Conservation (phyloP, 1,140 invertebrate species). For the Helicoverpa zea region DNA sequence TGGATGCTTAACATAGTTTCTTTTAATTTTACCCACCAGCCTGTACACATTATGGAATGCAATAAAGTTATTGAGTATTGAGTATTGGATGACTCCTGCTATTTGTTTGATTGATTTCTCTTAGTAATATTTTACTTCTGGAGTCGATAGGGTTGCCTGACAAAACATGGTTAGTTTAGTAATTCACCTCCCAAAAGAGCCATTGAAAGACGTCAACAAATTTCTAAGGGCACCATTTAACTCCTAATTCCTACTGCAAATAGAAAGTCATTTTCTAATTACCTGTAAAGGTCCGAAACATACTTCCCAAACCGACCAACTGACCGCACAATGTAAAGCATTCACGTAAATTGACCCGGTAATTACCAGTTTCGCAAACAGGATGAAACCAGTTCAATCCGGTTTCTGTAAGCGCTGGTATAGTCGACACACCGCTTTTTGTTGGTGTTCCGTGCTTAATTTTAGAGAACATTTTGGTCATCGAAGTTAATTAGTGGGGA, state of each 20-base stretch:
- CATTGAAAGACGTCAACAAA: background rate
- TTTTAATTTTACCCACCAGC: too few species aligned
- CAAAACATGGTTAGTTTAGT: background rate
- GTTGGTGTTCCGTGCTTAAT: background rate
- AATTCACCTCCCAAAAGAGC: background rate
- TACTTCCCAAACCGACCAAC: conserved; percentile 1
- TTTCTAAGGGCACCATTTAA: background rate
- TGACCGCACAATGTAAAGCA: conserved; percentile 42
- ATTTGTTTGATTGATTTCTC: too few species aligned
- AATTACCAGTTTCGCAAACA: conserved; percentile 52
- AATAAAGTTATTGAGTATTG: too few species aligned
- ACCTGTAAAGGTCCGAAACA: conserved; percentile 17
- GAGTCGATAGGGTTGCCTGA: too few species aligned
- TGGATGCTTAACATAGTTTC: too few species aligned
- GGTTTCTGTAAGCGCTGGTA: conserved; percentile 44
- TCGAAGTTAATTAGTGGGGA: background rate
- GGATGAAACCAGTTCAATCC: conserved; percentile 55
- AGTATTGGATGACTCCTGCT: too few species aligned
- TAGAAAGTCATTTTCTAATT: conserved; percentile 6
- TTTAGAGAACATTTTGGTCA: conserved; percentile 23
- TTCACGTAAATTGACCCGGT: conserved; percentile 46
- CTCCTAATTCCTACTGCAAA: background rate
- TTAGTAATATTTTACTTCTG: too few species aligned
- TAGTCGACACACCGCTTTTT: conserved; percentile 36
- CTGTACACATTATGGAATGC: too few species aligned